Conservation (phyloP, 2,797 vertebrate species). For the Malurus splendens region DNA sequence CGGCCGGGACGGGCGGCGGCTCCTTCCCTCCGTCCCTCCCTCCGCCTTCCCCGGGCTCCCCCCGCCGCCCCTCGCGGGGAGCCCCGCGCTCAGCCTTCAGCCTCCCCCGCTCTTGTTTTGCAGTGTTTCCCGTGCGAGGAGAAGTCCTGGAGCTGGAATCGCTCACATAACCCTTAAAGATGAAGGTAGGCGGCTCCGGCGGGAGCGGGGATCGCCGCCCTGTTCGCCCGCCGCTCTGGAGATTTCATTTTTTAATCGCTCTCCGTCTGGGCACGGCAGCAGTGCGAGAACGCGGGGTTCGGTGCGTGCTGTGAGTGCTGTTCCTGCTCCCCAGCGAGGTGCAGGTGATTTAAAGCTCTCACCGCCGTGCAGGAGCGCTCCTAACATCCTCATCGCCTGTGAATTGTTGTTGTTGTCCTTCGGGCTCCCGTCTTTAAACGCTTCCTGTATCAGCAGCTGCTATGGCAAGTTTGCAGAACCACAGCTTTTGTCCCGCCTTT, state of each 20-base stretch:
- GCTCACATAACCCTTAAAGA: constrained; percentile 83
- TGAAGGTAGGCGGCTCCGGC: constrained; percentile 85
- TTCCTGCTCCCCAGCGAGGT: not conserved
- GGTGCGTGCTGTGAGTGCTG: not conserved
- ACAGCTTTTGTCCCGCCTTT: constrained; percentile 53
- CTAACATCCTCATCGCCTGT: not conserved
- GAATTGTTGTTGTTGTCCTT: constrained; percentile 56
- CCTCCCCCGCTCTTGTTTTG: not conserved
- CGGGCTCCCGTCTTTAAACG: constrained; percentile 43
- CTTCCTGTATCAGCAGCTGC: constrained; percentile 63
- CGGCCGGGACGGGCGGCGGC: not conserved
- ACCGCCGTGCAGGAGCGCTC: not conserved
- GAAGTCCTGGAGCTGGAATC: constrained; percentile 88
- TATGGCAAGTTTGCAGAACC: constrained; percentile 54
- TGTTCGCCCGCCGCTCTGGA: not conserved
- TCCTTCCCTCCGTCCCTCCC: not conserved
- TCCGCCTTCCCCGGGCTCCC: not conserved
- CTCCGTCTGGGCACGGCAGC: not conserved
- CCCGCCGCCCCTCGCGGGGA: not conserved
- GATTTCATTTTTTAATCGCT: not conserved
- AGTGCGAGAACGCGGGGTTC: not conserved
- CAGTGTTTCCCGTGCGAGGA: constrained; percentile 51
- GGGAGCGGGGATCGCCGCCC: not conserved
- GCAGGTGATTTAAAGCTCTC: not conserved
- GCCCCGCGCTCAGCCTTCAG: not conserved